Percentiles rank a stretch among this genome's conserved stretches.
Evolutionary conservation across 2,888 invertebrate genomes (phyloP).

Genomic region (Morpho deidamia): DNA sequence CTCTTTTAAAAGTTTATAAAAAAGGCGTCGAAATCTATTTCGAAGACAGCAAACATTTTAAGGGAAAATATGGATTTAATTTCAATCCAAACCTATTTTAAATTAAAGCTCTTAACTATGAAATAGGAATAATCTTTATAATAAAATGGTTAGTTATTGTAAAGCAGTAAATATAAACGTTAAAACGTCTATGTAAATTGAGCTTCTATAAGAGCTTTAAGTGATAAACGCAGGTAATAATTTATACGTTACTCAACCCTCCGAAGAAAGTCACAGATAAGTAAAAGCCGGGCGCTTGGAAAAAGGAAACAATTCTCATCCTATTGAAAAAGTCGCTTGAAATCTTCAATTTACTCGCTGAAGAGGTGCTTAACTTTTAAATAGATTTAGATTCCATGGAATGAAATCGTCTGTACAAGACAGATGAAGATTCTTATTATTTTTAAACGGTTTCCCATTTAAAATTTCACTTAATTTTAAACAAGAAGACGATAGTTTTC

Average conservation of each 20-base stretch:
- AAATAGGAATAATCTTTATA: too few species aligned
- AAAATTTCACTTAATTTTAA: too few species aligned
- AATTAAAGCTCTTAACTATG: too few species aligned
- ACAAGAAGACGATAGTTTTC: too few species aligned
- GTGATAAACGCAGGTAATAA: conserved; percentile 14
- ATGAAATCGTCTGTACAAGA: not conserved
- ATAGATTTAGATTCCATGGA: conserved; percentile 19
- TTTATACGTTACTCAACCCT: conserved; percentile 19
- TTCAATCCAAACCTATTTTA: too few species aligned
- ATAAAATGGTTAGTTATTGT: not conserved
- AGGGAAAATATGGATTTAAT: too few species aligned
- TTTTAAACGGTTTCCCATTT: too few species aligned
- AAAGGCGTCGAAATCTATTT: too few species aligned
- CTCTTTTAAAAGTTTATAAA: too few species aligned
- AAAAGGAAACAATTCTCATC: conserved; percentile 29
- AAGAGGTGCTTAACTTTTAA: conserved; percentile 32
- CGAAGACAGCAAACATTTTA: too few species aligned
- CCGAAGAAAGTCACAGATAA: conserved; percentile 20
- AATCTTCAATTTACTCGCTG: conserved; percentile 32
- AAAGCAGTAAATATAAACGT: not conserved
- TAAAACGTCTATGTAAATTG: not conserved
- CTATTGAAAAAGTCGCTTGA: conserved; percentile 30
- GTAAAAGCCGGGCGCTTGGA: conserved; percentile 18
- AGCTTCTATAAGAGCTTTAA: conserved; percentile 1
- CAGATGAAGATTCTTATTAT: too few species aligned